These are phyloP conservation scores for Sinella curviseta DNA, from an alignment of 1,140 invertebrate species.

Conservation along the genomic window DNA sequence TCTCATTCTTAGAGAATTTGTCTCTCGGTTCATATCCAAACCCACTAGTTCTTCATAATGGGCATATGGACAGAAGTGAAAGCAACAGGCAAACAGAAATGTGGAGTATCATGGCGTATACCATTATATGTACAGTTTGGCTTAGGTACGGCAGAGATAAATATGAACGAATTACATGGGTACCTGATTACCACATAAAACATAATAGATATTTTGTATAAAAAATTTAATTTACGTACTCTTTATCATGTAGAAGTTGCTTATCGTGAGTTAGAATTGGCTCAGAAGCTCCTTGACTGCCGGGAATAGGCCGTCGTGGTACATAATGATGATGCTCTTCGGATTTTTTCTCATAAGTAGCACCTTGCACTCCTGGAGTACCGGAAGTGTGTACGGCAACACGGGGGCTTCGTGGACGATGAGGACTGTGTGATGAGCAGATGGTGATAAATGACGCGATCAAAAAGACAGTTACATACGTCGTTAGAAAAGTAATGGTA, in stretches of 20 bases:
- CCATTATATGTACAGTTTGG: no score
- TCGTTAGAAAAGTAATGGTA: background rate
- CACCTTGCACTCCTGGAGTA: background rate
- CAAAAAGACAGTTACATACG: background rate
- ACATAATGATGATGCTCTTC: conserved; percentile 59
- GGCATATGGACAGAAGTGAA: no score
- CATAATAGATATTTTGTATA: no score
- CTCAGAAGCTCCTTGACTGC: conserved; percentile 53
- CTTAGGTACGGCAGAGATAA: no score
- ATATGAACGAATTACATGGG: no score
- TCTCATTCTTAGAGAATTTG: background rate
- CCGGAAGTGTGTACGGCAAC: conserved; percentile 49
- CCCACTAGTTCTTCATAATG: no score
- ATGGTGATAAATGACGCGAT: background rate
- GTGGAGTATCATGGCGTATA: no score
- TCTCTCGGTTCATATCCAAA: no score
- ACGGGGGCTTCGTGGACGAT: conserved; percentile 66
- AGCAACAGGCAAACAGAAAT: conserved; percentile 5
- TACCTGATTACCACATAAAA: no score
- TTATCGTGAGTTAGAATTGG: conserved; percentile 66
- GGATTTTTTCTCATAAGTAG: background rate
- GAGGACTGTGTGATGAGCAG: conserved; percentile 60
- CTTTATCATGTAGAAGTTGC: conserved; percentile 67
- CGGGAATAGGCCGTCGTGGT: conserved; percentile 60
- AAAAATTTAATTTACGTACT: conserved; percentile 58